Evolutionary conservation across 2,113 vertebrate genomes (phyloP).

Genomic region (Bothrops jararaca): DNA sequence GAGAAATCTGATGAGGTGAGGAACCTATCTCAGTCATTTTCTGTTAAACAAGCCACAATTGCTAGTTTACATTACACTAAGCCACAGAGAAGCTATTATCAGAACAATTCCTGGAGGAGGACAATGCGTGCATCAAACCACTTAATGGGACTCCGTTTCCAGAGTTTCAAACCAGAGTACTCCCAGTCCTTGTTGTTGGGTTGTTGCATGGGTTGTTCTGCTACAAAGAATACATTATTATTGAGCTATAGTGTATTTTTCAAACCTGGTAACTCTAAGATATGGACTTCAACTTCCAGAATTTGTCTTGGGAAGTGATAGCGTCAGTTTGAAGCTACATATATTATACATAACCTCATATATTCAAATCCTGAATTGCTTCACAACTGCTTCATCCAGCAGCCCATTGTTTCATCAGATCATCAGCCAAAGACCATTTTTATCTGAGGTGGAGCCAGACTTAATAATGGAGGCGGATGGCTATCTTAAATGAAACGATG

Average conservation of each 20-base stretch:
- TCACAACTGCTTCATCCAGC: neutral
- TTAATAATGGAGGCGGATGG: neutral
- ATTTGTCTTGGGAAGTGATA: neutral
- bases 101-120: neutral
- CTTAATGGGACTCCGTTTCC: neutral
- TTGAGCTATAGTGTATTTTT: neutral
- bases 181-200: neutral
- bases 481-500: slow-evolving; percentile 52
- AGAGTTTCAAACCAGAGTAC: neutral
- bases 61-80: neutral
- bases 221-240: neutral
- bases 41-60: neutral
- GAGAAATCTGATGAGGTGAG: neutral
- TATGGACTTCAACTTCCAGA: neutral
- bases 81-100: neutral
- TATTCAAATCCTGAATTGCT: neutral
- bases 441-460: rapidly evolving
- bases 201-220: neutral
- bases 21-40: neutral
- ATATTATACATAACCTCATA: neutral
- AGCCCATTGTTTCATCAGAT: neutral
- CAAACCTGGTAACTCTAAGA: neutral
- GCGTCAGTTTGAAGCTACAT: neutral
- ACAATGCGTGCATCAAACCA: neutral
- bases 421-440: slow-evolving; percentile 6